Base-by-base conservation (phyloP, 2,113 vertebrate species). In the Galemys pyrenaicus region DNA sequence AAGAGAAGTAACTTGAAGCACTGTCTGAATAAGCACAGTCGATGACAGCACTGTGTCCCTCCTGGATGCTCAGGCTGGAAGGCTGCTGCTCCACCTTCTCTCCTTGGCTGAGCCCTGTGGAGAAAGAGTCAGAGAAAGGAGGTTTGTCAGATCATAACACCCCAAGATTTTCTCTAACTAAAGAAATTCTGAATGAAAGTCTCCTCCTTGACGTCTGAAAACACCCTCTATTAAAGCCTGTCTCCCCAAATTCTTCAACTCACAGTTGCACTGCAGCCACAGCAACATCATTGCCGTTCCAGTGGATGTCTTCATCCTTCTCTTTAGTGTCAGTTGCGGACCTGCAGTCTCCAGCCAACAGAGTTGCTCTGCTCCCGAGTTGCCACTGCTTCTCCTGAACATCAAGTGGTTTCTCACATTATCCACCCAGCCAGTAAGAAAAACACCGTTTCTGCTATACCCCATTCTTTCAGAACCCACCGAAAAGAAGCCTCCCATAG, bases 231-330 rank as follows among this genome's bases (percentile, higher is more conserved):
- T 80, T 5, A 35, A 3, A 39, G 1, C 12, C 1, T 73, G 3
- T 87, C 13, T 3, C 19, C 28, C n/a, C 15, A 28, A n/a, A 35
- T 5, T 24, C 20, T 58, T 89, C 68, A 81, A 97, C 90, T 92
- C 64, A 89, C 94, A 65, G 26, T 83, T 9, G 83, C 89, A 44
- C 4, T 75, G 68, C 12, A 96, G 64, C 87, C 87, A 89, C 8
- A 93, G 24, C 62, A 91, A 70, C 0, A 22, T 3, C 24, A 92
- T 60, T 49, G n/a, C 65, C 80, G 26, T 71, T 51, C 46, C 32
- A 6, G 30, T 12, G 19, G 16, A 49, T 9, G 13, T 12, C 73
- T 32, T 83, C 96, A 94, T 79, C n/a, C 74, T 44, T 58, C 49
- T 2, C 22, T 2, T n/a, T 62, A 51, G 3, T 9, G 56, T 86